Evolutionary conservation across 2,888 invertebrate genomes (phyloP).

Genomic region (Coelinius sp.): DNA sequence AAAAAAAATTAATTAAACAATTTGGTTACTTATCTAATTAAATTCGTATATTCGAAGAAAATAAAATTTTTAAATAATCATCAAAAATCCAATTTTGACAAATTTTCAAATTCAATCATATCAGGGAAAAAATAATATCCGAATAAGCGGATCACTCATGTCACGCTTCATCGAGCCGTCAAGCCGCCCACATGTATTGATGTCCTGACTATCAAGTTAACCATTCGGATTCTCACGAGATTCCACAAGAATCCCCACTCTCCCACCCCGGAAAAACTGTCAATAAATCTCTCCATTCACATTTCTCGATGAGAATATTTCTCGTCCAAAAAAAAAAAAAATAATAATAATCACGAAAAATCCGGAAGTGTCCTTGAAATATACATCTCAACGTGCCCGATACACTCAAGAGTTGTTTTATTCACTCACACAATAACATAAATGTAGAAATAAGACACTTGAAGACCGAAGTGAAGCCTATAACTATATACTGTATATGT

Average conservation of each 20-base stretch:
- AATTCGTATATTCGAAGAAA: too few species aligned
- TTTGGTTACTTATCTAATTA: too few species aligned
- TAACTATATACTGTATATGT: constrained; percentile 10
- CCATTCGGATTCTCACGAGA: constrained; percentile 54
- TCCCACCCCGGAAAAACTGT: too few species aligned
- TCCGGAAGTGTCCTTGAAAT: neutral
- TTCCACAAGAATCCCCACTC: constrained; percentile 32
- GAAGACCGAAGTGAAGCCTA: constrained; percentile 9
- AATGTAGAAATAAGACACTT: constrained; percentile 20
- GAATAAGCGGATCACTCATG: constrained; percentile 66
- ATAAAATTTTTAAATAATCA: too few species aligned
- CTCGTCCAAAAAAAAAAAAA: neutral
- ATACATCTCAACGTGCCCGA: neutral
- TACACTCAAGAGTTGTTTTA: neutral
- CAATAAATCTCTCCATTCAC: too few species aligned
- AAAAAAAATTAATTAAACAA: too few species aligned
- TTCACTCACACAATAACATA: neutral
- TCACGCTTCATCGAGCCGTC: constrained; percentile 66
- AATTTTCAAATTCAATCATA: too few species aligned
- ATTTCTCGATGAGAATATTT: constrained; percentile 32
- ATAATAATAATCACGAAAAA: neutral
- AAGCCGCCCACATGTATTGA: constrained; percentile 64
- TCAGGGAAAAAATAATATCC: neutral
- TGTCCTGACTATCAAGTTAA: constrained; percentile 49
- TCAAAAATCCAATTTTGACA: too few species aligned